These are phyloP conservation scores for Salmo trutta DNA, from an alignment of 2,797 vertebrate genomes.

Conservation along the genomic window DNA sequence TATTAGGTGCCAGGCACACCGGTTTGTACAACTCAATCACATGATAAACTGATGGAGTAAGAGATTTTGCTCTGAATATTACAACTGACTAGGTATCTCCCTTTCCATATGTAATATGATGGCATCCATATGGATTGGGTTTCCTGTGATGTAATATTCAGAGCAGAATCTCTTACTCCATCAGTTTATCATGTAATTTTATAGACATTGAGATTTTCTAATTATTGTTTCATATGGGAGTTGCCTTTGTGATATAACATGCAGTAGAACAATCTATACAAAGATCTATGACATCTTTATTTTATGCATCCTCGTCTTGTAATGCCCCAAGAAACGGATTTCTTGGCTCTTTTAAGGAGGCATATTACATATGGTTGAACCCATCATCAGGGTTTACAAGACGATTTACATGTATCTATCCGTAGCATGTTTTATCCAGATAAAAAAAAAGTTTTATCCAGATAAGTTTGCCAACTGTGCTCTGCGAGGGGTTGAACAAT, in stretches of 20 bases:
- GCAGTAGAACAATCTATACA: background rate
- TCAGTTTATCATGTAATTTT: background rate
- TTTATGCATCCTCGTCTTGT: background rate
- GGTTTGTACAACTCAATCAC: too few species aligned
- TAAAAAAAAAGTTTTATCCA: background rate
- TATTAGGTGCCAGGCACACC: too few species aligned
- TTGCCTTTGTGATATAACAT: background rate
- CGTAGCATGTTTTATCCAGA: background rate
- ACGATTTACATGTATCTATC: background rate
- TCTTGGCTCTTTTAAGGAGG: background rate
- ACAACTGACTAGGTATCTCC: background rate
- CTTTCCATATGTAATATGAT: background rate
- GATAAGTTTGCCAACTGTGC: background rate
- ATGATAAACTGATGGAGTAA: background rate
- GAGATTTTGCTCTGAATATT: background rate
- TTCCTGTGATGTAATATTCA: constrained; percentile 3
- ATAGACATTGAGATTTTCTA: background rate
- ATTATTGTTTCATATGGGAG: background rate
- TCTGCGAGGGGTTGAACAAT: background rate
- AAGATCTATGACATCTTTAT: background rate
- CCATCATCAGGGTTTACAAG: background rate
- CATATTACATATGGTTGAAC: background rate
- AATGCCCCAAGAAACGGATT: background rate
- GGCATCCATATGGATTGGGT: background rate
- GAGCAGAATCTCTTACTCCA: background rate